Percentiles rank a stretch among this genome's conserved stretches.
These are phyloP conservation scores for Nansenia antarctica DNA, from an alignment of 2,113 vertebrate species.

Conservation along the genomic window DNA sequence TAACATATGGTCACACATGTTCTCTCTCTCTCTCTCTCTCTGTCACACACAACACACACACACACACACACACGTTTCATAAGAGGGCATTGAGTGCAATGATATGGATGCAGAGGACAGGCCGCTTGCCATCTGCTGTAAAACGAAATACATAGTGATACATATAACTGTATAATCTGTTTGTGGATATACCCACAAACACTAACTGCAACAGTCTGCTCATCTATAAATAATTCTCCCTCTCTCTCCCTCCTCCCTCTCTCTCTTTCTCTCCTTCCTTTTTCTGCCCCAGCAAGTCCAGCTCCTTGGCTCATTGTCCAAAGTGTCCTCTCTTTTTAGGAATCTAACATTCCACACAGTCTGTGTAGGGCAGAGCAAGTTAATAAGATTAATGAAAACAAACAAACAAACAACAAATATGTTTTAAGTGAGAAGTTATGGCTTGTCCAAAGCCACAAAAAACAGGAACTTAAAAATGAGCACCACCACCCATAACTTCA, in stretches of 20 bases:
- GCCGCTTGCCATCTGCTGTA: not conserved
- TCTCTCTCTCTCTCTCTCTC: too few species aligned
- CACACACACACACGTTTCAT: conserved; percentile 5
- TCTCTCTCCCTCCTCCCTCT: conserved; percentile 18
- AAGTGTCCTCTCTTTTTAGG: conserved; percentile 7
- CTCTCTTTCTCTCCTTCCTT: not conserved
- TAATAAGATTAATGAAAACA: too few species aligned
- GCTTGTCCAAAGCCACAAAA: too few species aligned
- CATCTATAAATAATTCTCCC: conserved; percentile 29
- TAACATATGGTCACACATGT: not conserved
- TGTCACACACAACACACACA: not conserved
- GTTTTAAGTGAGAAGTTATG: too few species aligned
- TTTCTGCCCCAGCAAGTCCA: not conserved
- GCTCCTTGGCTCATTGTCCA: not conserved
- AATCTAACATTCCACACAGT: conserved; percentile 44
- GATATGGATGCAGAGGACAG: not conserved
- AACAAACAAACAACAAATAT: too few species aligned
- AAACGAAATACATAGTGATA: conserved; percentile 15
- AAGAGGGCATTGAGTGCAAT: not conserved
- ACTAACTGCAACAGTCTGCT: conserved; percentile 41
- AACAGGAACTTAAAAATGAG: too few species aligned
- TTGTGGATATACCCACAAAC: conserved; percentile 1
- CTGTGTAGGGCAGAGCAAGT: not conserved
- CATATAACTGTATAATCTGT: conserved; percentile 17
- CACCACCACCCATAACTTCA: too few species aligned